Evolutionary conservation across 2,888 invertebrate species (phyloP).

Genomic region (Eurois occulta): DNA sequence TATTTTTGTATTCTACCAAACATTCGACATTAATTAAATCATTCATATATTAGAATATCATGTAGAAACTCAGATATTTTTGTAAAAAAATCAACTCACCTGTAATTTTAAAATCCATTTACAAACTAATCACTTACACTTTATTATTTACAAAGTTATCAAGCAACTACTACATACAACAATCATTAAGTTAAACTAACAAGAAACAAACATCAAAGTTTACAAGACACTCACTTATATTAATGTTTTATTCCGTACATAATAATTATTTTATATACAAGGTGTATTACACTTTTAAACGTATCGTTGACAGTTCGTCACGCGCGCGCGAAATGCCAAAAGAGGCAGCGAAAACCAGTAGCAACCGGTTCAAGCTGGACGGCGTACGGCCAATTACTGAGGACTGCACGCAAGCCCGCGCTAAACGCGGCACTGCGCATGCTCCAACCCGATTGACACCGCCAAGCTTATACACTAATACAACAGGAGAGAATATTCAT

Average conservation of each 20-base stretch:
- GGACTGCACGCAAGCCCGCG: conserved; percentile 80
- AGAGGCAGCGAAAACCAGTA: conserved; percentile 60
- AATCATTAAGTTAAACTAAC: conserved; percentile 40
- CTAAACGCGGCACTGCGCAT: conserved; percentile 80
- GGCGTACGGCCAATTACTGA: conserved; percentile 87
- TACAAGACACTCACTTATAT: conserved; percentile 57
- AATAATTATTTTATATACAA: conserved; percentile 57
- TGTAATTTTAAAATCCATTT: conserved; percentile 60
- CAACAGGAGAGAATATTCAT: conserved; percentile 83
- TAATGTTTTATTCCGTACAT: conserved; percentile 53
- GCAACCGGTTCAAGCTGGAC: conserved; percentile 72
- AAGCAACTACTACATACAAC: conserved; percentile 44
- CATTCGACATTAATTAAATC: background rate
- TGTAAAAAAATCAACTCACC: conserved; percentile 56
- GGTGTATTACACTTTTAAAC: conserved; percentile 53
- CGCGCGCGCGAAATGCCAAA: conserved; percentile 59
- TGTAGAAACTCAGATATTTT: background rate
- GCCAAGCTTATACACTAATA: conserved; percentile 78
- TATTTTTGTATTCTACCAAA: background rate
- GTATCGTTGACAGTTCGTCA: conserved; percentile 62
- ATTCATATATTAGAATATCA: background rate
- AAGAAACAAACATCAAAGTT: conserved; percentile 54
- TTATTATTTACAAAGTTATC: conserved; percentile 56
- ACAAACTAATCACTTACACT: conserved; percentile 59
- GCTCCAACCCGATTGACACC: conserved; percentile 84